Evolutionary conservation across 2,797 vertebrate genomes (phyloP).

Genomic region (Liasis olivaceus): DNA sequence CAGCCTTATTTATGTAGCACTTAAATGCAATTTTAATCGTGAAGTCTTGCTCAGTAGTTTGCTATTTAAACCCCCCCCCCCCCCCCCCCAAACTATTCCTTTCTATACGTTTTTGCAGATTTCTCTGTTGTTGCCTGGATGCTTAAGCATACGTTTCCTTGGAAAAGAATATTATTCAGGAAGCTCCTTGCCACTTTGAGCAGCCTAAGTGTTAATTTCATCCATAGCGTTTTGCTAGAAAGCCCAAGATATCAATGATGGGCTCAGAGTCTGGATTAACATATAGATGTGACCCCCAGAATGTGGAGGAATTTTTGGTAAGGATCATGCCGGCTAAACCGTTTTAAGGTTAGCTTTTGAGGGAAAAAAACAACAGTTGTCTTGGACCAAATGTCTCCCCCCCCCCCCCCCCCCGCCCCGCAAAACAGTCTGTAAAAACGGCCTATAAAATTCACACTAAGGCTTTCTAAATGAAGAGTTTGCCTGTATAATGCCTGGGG

Average conservation of each 20-base stretch:
- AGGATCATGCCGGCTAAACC: neutral
- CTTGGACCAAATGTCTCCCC: slow-evolving; percentile 14
- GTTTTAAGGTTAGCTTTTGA: neutral
- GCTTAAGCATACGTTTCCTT: slow-evolving; percentile 25
- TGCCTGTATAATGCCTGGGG: neutral
- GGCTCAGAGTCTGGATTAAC: neutral
- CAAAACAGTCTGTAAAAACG: neutral
- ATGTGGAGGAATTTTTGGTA: neutral
- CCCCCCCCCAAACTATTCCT: slow-evolving; percentile 16
- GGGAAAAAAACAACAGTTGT: neutral
- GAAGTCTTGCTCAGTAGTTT: slow-evolving; percentile 11
- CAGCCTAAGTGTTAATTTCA: neutral
- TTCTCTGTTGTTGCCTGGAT: slow-evolving; percentile 7
- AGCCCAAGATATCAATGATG: neutral
- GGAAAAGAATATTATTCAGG: slow-evolving; percentile 36
- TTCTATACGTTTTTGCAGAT: slow-evolving; percentile 25
- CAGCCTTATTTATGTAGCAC: slow-evolving; percentile 51
- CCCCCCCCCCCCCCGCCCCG: neutral
- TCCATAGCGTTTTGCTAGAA: slow-evolving; percentile 12
- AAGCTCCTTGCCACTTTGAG: slow-evolving; percentile 40
- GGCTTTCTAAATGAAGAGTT: neutral
- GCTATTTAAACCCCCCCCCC: neutral
- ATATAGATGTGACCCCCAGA: too few relatives aligned
- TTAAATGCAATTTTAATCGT: slow-evolving; percentile 56
- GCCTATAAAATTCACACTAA: neutral